These are phyloP conservation scores for Okapia johnstoni DNA, from an alignment of 2,113 vertebrate genomes.

Conservation along the genomic window DNA sequence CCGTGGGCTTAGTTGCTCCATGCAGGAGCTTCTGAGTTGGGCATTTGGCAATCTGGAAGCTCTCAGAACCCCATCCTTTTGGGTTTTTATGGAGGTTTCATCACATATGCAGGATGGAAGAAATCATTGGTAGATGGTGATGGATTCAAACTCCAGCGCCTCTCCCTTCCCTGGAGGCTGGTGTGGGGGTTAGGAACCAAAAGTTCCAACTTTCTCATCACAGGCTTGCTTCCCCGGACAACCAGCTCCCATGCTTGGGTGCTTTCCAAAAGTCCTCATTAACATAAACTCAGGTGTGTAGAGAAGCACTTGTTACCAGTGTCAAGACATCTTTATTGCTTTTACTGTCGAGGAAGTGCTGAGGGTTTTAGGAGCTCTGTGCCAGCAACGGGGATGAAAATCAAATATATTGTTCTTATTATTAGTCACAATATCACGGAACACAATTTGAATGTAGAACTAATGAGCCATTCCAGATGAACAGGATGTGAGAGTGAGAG, in stretches of 20 bases:
- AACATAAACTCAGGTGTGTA: not conserved
- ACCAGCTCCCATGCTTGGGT: not conserved
- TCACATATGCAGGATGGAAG: not conserved
- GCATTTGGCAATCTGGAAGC: not conserved
- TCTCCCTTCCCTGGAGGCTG: not conserved
- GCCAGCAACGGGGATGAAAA: not conserved
- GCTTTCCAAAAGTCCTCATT: not conserved
- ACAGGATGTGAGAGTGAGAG: not conserved
- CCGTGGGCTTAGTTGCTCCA: not conserved
- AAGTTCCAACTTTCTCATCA: not conserved
- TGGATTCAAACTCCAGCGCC: not conserved
- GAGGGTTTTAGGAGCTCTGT: not conserved
- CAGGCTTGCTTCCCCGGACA: not conserved
- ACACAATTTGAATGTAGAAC: not conserved
- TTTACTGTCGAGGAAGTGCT: not conserved
- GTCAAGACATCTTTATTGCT: not conserved
- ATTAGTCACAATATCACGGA: not conserved
- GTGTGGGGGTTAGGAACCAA: not conserved
- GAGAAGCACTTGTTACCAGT: not conserved
- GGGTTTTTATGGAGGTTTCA: not conserved
- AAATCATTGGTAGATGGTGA: not conserved
- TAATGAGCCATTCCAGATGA: not conserved
- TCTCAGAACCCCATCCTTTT: not conserved
- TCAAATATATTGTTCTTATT: not conserved
- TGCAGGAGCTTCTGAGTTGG: not conserved